Evolutionary conservation across 2,888 invertebrate genomes (phyloP).

Genomic region (Agriotes lineatus): DNA sequence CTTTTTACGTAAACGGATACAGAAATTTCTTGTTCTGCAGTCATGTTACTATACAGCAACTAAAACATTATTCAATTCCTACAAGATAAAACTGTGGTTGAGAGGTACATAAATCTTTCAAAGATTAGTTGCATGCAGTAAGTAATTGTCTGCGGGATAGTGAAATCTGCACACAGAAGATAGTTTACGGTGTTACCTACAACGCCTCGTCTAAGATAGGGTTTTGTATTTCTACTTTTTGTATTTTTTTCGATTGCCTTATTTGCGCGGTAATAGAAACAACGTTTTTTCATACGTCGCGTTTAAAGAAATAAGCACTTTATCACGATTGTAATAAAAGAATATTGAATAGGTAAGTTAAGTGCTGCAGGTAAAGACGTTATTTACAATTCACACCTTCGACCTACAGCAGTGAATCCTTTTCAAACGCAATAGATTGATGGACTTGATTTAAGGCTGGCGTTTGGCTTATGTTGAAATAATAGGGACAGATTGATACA

Average conservation of each 20-base stretch:
- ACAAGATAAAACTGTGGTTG: slow-evolving; percentile 11
- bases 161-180: slow-evolving; percentile 16
- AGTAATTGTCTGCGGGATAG: slow-evolving; percentile 14
- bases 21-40: too few species aligned
- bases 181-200: slow-evolving; percentile 19
- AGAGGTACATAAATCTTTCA: slow-evolving; percentile 18
- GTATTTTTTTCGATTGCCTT: not conserved
- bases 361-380: not conserved
- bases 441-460: too few species aligned
- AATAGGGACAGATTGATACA: too few species aligned
- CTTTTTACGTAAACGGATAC: too few species aligned
- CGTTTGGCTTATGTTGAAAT: too few species aligned
- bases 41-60: too few species aligned
- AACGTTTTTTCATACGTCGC: not conserved
- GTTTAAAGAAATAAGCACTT: not conserved
- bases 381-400: slow-evolving; percentile 2
- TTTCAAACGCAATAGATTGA: too few species aligned
- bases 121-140: slow-evolving; percentile 23
- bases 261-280: slow-evolving; percentile 2
- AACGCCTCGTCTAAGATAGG: slow-evolving; percentile 2
- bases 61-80: slow-evolving; percentile 7
- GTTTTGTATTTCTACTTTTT: slow-evolving; percentile 3
- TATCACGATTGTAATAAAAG: not conserved
- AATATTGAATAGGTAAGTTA: not conserved
- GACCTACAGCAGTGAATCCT: slow-evolving; percentile 14